These are phyloP conservation scores for Anthopleura xanthogrammica DNA, from an alignment of 92 coral and sea anemone species.

Conservation along the genomic window DNA sequence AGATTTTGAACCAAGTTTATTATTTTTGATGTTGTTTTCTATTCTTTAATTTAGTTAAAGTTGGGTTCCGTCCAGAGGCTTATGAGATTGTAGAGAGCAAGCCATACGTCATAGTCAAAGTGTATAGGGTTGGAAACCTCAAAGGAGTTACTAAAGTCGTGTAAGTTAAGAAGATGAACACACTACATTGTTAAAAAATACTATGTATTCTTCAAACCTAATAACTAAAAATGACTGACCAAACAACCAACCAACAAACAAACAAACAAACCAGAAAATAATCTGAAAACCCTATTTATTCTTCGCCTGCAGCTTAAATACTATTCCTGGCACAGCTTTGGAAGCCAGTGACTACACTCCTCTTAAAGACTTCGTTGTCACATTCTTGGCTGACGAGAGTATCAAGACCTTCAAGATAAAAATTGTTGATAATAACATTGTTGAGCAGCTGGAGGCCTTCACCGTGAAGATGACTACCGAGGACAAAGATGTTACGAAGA, in stretches of 20 bases:
- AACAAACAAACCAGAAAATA: too few species aligned
- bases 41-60: background rate
- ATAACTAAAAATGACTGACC: too few species aligned
- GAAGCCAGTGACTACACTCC: slow-evolving; percentile 19
- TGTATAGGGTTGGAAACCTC: slow-evolving; percentile 14
- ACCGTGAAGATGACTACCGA: slow-evolving; percentile 2
- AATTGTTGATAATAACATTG: background rate
- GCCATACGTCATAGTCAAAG: background rate
- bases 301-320: slow-evolving; percentile 6
- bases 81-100: slow-evolving; percentile 7
- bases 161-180: slow-evolving; percentile 3
- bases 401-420: slow-evolving; percentile 1
- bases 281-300: too few species aligned
- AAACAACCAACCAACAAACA: too few species aligned
- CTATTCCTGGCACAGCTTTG: background rate
- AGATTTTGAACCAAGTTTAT: background rate
- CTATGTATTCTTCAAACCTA: too few species aligned
- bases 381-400: background rate
- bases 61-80: background rate
- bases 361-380: background rate
- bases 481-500: slow-evolving; percentile 9
- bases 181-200: too few species aligned
- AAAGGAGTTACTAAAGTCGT: slow-evolving; percentile 18
- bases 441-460: slow-evolving; percentile 9
- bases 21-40: too few species aligned